Base-by-base conservation (phyloP, 2,113 vertebrate genomes). In the Pyxicephalus adspersus region DNA sequence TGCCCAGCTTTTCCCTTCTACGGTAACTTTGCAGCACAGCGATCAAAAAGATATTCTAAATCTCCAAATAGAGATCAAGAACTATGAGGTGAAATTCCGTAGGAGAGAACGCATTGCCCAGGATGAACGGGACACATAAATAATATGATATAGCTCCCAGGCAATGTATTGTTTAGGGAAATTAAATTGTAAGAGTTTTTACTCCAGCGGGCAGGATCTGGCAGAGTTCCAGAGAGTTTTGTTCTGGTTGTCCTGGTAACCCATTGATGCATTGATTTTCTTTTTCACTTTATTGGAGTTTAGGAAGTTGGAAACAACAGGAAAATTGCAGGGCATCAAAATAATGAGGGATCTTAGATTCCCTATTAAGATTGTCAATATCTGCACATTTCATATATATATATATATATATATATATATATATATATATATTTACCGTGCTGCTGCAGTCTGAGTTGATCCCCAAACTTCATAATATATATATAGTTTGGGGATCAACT, bases 231-330 rank as follows among this genome's bases (percentile, higher is more conserved):
- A 74, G 31, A 38, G 22, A 75, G 54, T 75, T 19, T 38, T 50
- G 28, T 65, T 66, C 20, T 18, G 55, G 54, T 75, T 58, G 70
- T 66, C 68, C 75, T 75, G 63, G 71, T 31, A 82, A 82, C 80
- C 61, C 7, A 13, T 65, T 58, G 71, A 82, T 82, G 26, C 61
- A 82, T 82, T 82, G 80, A 75, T 82, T 82, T 75, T 74, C 52
- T 80, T 58, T 78, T 73, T 65, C 20, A 23, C 25, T 75, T 66
- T 75, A 82, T 75, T 82, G 80, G 63, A 82, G 80, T 75, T 82
- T 64, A n/a, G 51, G 51, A 64, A 75, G 61, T 38, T 19, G 22
- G n/a, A 63, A 82, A 75, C 80, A 75, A 71, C 63, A 75, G 71
- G 80, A 38, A 74, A 75, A 75, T 82, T 65, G 71, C 71, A 82